These are phyloP conservation scores for Ormyrus labotus DNA, from an alignment of 2,888 invertebrate species.

Conservation along the genomic window DNA sequence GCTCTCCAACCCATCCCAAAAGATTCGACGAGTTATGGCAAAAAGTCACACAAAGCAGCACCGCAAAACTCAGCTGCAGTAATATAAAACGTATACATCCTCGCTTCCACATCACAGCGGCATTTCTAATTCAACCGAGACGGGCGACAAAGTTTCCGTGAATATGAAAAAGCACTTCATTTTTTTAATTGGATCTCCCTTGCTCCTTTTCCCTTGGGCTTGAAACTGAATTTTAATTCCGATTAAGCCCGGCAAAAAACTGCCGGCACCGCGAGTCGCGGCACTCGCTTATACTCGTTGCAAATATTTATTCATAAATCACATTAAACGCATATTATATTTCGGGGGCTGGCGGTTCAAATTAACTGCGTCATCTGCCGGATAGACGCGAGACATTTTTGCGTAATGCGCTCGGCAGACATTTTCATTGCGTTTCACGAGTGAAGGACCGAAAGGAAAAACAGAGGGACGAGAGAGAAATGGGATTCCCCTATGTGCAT, in stretches of 20 bases:
- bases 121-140: no score
- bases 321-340: constrained; percentile 53
- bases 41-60: no score
- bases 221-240: constrained; percentile 71
- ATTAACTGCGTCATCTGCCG: constrained; percentile 62
- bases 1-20: no score
- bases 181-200: constrained; percentile 69
- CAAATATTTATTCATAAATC: constrained; percentile 58
- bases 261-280: neutral
- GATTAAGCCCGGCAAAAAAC: constrained; percentile 54
- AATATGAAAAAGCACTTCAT: constrained; percentile 73
- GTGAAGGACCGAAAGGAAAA: neutral
- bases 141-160: constrained; percentile 46
- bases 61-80: no score
- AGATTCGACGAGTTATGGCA: no score
- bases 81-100: no score
- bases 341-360: constrained; percentile 55
- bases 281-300: constrained; percentile 15
- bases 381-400: constrained; percentile 49
- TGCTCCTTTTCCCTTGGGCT: constrained; percentile 33
- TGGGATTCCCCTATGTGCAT: constrained; percentile 1
- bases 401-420: constrained; percentile 11
- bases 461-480: neutral
- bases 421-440: constrained; percentile 19
- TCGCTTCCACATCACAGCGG: no score